Evolutionary conservation across 2,888 invertebrate genomes (phyloP).

Genomic region (Acleris cristana): DNA sequence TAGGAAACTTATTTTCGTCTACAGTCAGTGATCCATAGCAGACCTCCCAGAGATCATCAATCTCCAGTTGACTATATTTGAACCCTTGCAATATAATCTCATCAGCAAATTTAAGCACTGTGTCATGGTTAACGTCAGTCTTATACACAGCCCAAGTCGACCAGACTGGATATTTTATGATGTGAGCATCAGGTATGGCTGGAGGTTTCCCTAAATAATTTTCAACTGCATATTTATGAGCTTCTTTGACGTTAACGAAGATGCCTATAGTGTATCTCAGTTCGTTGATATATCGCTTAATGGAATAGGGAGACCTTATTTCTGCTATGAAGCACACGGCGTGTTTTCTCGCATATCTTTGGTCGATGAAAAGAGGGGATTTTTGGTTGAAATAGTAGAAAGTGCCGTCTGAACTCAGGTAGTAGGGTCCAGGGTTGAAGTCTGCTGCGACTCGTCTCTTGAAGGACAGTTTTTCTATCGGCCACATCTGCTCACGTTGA

Average conservation of each 20-base stretch:
- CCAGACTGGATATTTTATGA: conserved; percentile 86
- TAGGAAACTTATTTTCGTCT: conserved; percentile 77
- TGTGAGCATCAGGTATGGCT: conserved; percentile 79
- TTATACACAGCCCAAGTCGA: conserved; percentile 87
- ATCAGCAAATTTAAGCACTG: conserved; percentile 76
- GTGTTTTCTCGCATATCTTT: conserved; percentile 77
- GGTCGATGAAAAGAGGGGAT: conserved; percentile 86
- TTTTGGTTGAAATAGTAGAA: conserved; percentile 85
- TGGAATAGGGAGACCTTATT: conserved; percentile 74
- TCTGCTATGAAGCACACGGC: conserved; percentile 78
- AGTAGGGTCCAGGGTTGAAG: conserved; percentile 85
- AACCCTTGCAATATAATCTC: conserved; percentile 77
- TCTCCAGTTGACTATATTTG: conserved; percentile 82
- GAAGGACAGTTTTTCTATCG: conserved; percentile 84
- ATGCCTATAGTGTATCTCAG: conserved; percentile 85
- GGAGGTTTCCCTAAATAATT: conserved; percentile 83
- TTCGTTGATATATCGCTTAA: conserved; percentile 62
- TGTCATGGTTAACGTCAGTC: conserved; percentile 74
- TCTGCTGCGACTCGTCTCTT: conserved; percentile 82
- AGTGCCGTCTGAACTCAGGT: conserved; percentile 87
- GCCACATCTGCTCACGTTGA: conserved; percentile 84
- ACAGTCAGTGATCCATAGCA: conserved; percentile 85
- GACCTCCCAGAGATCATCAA: conserved; percentile 87
- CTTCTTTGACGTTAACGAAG: conserved; percentile 80
- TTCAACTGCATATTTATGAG: conserved; percentile 84